Evolutionary conservation across 2,888 invertebrate species (phyloP), one percentile per base, ranked within the genome.

Genomic region (Drosophila neotestacea): DNA sequence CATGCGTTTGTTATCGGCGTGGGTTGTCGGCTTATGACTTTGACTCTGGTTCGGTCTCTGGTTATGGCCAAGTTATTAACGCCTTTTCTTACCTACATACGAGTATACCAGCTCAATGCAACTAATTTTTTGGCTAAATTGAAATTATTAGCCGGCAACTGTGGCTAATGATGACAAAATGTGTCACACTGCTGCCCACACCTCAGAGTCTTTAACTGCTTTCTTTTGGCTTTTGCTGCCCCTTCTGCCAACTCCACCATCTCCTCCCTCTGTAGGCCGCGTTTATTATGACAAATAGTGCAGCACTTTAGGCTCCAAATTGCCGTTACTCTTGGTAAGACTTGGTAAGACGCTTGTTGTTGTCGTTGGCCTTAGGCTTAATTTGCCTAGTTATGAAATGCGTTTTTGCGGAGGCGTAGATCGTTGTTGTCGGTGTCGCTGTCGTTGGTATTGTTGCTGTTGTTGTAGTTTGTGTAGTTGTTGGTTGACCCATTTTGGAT

Each of bases 161-260:
- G 79, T 81, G 77, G 75, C 89, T 90, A 90, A 90, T 89, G 89
- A 89, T 89, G 90, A 90, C 85, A 90, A 90, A 90, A 90, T 90
- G 86, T 90, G 90, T 90, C 90, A 88, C 80, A 85, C 75, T 78
- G 75, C 81, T 70, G 79, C 88, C 88, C 85, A 89, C 88, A 77
- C 89, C 41, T 50, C 10, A 16, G 47, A 41, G 34, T 47, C 54
- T 27, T 46, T 32, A 54, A 38, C 36, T 34, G 81, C 81, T 83
- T 86, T 87, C 85, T 81, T 86, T 70, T 68, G 52, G 55, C 30
- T 38, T 56, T 10, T 6, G n/a, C 39, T 6, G 42, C 47, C 38
- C 48, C 36, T 22, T 22, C 30, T 27, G 6, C 32, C 32, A 32
- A 5, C 32, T 9, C 32, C 2, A 7, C 30, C 30, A 30, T 1